phyloP scores from a whole-genome alignment of 2,888 invertebrate genomes.

The Acanthoscelides obtectus region DNA sequence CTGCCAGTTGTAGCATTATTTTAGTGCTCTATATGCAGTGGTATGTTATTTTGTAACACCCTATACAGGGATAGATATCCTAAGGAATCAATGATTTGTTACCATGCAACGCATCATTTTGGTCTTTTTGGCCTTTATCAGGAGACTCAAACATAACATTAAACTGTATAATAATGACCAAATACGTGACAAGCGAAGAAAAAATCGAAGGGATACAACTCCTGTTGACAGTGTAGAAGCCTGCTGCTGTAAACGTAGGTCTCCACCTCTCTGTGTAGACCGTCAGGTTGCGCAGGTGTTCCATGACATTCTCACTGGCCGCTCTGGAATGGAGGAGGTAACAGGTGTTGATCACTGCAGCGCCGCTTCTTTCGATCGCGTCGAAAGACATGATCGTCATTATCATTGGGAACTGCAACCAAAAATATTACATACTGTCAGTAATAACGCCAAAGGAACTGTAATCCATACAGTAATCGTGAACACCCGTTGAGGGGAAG shows the following conservation, averaged over 20 bases:
- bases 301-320: conserved; percentile 1
- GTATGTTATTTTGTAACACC: no score
- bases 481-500: no score
- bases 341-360: conserved; percentile 1
- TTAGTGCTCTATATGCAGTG: no score
- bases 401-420: conserved; percentile 1
- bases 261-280: conserved; percentile 4
- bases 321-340: conserved; percentile 4
- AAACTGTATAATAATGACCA: conserved; percentile 9
- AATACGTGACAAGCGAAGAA: conserved; percentile 2
- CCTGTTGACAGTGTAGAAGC: conserved; percentile 7
- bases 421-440: no score
- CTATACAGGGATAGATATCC: no score
- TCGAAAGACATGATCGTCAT: conserved; percentile 6
- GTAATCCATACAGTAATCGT: no score
- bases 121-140: no score
- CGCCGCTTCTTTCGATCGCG: neutral
- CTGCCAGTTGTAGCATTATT: no score
- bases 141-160: neutral
- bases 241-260: conserved; percentile 7
- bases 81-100: no score
- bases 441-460: no score
- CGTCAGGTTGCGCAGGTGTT: conserved; percentile 1
- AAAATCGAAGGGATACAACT: conserved; percentile 4
- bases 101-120: no score